These are phyloP conservation scores for Synanthedon tipuliformis DNA, from an alignment of 2,888 invertebrate species.

Conservation along the genomic window DNA sequence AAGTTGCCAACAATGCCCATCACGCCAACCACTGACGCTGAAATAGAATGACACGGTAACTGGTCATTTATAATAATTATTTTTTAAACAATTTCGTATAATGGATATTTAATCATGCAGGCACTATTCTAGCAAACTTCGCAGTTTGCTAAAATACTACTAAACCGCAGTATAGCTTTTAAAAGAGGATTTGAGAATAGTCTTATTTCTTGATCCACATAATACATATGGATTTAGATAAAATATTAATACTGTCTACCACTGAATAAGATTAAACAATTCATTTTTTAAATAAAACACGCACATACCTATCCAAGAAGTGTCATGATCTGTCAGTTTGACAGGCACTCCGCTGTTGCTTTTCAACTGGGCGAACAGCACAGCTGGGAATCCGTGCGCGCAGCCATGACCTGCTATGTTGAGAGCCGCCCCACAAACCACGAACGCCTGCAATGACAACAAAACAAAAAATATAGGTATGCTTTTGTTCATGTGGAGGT, in stretches of 20 bases:
- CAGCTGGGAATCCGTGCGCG: conserved; percentile 58
- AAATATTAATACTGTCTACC: too few species aligned
- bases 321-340: conserved; percentile 54
- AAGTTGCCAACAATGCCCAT: conserved; percentile 64
- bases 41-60: conserved; percentile 12
- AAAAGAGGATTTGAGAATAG: too few species aligned
- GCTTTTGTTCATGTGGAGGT: too few species aligned
- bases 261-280: too few species aligned
- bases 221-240: too few species aligned
- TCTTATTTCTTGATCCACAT: too few species aligned
- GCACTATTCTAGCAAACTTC: background rate
- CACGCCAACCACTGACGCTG: conserved; percentile 56
- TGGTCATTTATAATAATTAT: background rate
- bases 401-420: conserved; percentile 61
- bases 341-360: conserved; percentile 30
- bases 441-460: conserved; percentile 46
- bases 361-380: conserved; percentile 50
- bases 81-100: background rate
- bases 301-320: conserved; percentile 55
- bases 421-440: conserved; percentile 56
- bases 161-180: too few species aligned
- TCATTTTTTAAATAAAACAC: too few species aligned
- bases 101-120: background rate
- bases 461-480: too few species aligned
- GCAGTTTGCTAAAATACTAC: background rate